phyloP scores from a whole-genome alignment of 2,797 vertebrate species.

The Aphelocoma californica region DNA sequence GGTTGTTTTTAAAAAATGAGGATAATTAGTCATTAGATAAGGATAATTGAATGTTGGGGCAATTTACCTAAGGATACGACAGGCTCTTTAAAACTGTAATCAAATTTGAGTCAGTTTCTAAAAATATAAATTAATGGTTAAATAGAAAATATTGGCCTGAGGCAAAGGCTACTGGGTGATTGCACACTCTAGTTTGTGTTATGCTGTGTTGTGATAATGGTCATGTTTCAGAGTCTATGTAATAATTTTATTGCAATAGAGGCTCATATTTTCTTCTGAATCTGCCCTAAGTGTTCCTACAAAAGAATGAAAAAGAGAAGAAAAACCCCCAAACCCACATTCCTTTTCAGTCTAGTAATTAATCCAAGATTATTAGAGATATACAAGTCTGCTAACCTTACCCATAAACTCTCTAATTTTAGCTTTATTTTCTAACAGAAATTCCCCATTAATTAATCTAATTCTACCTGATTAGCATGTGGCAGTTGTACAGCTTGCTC shows the following conservation, averaged over 20 bases:
- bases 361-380: background rate
- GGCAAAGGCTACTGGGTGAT: background rate
- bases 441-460: background rate
- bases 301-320: background rate
- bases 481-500: background rate
- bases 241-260: background rate
- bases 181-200: background rate
- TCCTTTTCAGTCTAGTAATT: background rate
- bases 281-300: background rate
- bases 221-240: background rate
- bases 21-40: background rate
- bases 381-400: background rate
- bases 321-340: rapidly evolving
- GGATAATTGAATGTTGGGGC: background rate
- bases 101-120: background rate
- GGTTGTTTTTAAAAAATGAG: background rate
- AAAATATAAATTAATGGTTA: background rate
- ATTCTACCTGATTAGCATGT: background rate
- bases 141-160: background rate
- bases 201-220: background rate
- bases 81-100: background rate
- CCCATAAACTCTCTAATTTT: background rate
- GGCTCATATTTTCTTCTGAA: background rate
- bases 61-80: background rate
- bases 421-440: background rate